A percentile compares a stretch with the other conserved stretches of the same genome.
Evolutionary conservation across 1,140 invertebrate species (phyloP).

Genomic region (Scaptomyza montana): DNA sequence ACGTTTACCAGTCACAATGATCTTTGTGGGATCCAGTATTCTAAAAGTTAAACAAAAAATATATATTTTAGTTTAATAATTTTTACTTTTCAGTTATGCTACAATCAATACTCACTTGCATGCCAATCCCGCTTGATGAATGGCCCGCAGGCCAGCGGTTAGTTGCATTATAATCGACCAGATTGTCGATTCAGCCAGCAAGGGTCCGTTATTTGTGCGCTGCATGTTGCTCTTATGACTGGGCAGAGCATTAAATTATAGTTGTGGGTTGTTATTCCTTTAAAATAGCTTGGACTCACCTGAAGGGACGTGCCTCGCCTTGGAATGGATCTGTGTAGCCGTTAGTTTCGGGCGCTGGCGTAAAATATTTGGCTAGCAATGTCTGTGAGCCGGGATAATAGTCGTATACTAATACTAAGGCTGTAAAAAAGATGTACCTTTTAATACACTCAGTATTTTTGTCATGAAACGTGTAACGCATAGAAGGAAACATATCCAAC

Average conservation of each 20-base stretch:
- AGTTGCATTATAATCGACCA: constrained; percentile 98
- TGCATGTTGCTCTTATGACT: constrained; percentile 91
- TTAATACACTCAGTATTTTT: too few relatives aligned
- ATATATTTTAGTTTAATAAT: too few relatives aligned
- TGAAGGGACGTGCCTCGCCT: constrained; percentile 91
- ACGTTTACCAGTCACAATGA: constrained; percentile 90
- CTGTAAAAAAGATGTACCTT: constrained; percentile 86
- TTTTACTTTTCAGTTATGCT: too few relatives aligned
- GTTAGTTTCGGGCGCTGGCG: constrained; percentile 86
- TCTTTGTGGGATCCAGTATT: constrained; percentile 95
- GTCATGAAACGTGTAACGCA: too few relatives aligned
- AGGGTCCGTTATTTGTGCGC: constrained; percentile 87
- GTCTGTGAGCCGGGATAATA: constrained; percentile 96
- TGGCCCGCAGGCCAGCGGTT: constrained; percentile 95
- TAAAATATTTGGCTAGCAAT: constrained; percentile 93
- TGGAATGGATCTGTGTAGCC: constrained; percentile 93
- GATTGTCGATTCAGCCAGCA: constrained; percentile 94
- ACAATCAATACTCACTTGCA: constrained; percentile 85
- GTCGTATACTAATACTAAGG: constrained; percentile 98
- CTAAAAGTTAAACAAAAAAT: constrained; percentile 74
- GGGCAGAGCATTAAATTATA: not conserved
- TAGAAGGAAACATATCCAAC: too few relatives aligned
- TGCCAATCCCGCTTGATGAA: constrained; percentile 92
- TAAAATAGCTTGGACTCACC: constrained; percentile 39
- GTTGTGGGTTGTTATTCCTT: not conserved